Evolutionary conservation across 2,888 invertebrate genomes (phyloP).

Genomic region (Callyntrura guangdongensis): DNA sequence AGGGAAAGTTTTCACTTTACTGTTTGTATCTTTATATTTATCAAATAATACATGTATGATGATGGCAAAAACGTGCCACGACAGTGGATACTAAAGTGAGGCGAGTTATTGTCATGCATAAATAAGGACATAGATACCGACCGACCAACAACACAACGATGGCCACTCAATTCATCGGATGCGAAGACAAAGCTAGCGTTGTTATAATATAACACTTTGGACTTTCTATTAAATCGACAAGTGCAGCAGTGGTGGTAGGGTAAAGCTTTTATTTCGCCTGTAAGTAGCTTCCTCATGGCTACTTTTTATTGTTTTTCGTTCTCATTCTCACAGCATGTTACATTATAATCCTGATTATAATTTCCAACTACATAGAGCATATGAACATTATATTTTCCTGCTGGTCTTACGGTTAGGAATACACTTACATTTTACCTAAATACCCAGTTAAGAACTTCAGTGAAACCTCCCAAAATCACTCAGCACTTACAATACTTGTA

Average conservation of each 20-base stretch:
- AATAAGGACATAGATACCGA: not conserved
- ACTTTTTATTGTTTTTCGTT: not conserved
- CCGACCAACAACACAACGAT: too few species aligned
- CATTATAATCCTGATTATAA: not conserved
- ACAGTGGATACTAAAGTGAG: too few species aligned
- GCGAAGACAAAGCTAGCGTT: not conserved
- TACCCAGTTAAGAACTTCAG: too few species aligned
- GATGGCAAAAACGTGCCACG: not conserved
- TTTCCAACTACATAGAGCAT: not conserved
- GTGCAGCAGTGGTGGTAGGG: not conserved
- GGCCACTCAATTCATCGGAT: too few species aligned
- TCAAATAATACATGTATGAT: not conserved
- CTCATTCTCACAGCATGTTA: slow-evolving; percentile 31
- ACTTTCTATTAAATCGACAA: slow-evolving; percentile 24
- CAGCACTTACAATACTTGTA: not conserved
- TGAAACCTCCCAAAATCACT: not conserved
- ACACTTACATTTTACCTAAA: too few species aligned
- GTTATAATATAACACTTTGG: not conserved
- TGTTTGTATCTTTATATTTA: not conserved
- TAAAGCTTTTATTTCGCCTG: not conserved
- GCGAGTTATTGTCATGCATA: not conserved
- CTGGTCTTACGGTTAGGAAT: too few species aligned
- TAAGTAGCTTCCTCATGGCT: not conserved
- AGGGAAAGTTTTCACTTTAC: not conserved
- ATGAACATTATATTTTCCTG: not conserved